Evolutionary conservation across 2,797 vertebrate genomes (phyloP).

Genomic region (Parambassis ranga): DNA sequence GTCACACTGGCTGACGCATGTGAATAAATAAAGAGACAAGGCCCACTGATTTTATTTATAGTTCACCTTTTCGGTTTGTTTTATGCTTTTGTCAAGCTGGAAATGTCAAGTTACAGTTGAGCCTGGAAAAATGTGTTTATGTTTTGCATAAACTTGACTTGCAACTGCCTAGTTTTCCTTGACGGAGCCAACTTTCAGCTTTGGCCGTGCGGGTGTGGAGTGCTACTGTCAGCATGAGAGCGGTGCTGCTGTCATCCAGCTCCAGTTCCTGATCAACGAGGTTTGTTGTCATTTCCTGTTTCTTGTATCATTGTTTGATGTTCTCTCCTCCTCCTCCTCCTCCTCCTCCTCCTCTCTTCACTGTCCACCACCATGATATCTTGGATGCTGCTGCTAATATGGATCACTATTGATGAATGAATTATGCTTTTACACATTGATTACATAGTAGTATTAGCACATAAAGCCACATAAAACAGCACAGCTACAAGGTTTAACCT

Average conservation of each 20-base stretch:
- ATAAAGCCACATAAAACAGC: background rate
- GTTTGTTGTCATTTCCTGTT: conserved; percentile 73
- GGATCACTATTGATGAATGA: background rate
- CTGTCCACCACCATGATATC: background rate
- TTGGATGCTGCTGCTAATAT: too few species aligned
- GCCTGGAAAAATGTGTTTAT: background rate
- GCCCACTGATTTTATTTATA: conserved; percentile 66
- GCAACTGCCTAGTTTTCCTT: conserved; percentile 73
- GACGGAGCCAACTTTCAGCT: conserved; percentile 81
- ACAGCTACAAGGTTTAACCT: background rate
- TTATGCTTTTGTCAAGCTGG: conserved; percentile 2
- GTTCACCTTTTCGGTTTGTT: conserved; percentile 30
- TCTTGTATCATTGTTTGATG: conserved; percentile 17
- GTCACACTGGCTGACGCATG: conserved; percentile 50
- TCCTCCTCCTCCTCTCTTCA: background rate
- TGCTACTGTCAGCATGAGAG: conserved; percentile 98
- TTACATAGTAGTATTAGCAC: conserved; percentile 11
- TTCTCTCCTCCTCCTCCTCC: background rate
- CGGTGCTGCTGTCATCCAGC: conserved; percentile 94
- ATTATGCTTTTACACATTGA: conserved; percentile 4
- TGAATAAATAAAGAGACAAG: conserved; percentile 53
- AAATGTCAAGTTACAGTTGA: background rate
- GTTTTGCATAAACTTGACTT: background rate
- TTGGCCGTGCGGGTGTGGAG: conserved; percentile 95
- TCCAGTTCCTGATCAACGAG: conserved; percentile 99